Conservation (phyloP, 2,113 vertebrate genomes). For the Glaucomys volans region DNA sequence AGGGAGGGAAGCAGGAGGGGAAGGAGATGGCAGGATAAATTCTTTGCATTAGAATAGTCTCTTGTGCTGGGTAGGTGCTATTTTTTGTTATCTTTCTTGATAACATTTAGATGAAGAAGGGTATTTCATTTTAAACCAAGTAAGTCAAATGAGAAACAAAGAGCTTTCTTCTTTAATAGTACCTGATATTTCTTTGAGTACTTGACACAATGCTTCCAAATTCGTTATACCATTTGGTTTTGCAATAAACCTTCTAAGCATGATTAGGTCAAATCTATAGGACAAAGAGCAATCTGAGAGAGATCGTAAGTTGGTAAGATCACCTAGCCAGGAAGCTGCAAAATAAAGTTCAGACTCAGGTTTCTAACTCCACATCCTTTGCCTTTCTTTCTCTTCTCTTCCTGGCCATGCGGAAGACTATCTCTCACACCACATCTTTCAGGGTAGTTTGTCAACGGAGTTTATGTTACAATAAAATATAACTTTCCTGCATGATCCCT, state of each 20-base stretch:
- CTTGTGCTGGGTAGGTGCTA: neutral
- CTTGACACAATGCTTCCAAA: neutral
- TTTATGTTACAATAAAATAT: constrained; percentile 78
- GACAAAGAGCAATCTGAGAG: constrained; percentile 9
- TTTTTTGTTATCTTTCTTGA: constrained; percentile 36
- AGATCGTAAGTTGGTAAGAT: neutral
- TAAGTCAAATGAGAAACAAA: constrained; percentile 4
- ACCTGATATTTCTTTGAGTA: neutral
- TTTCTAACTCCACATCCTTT: constrained; percentile 54
- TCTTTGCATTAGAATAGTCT: neutral
- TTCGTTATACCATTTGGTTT: neutral
- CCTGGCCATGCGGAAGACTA: constrained; percentile 63
- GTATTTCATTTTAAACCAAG: constrained; percentile 25
- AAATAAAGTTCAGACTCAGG: constrained; percentile 53
- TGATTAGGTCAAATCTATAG: neutral
- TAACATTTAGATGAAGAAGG: constrained; percentile 24
- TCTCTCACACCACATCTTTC: constrained; percentile 63
- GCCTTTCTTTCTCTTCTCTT: constrained; percentile 42
- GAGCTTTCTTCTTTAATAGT: neutral
- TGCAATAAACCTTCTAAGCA: neutral
- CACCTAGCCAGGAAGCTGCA: constrained; percentile 37
- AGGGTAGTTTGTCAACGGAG: constrained; percentile 71
- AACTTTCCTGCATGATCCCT: constrained; percentile 75
- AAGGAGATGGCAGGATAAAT: neutral
- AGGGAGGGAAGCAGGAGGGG: too few relatives aligned